phyloP scores from a whole-genome alignment of 2,113 vertebrate genomes.

The Zapornia atra region DNA sequence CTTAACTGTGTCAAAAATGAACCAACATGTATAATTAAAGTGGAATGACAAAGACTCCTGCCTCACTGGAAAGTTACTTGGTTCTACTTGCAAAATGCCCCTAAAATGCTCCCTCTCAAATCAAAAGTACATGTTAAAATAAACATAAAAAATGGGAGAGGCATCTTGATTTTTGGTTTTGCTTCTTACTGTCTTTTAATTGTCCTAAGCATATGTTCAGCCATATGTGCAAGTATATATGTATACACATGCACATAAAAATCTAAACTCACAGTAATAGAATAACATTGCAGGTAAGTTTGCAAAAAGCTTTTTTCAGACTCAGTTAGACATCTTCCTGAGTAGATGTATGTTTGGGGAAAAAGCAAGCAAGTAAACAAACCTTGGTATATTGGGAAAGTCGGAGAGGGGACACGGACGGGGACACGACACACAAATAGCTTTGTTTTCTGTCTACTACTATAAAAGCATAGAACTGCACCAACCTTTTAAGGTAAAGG shows the following conservation, averaged over 20 bases:
- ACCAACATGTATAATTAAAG: background rate
- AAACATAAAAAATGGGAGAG: background rate
- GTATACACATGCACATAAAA: background rate
- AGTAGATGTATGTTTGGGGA: background rate
- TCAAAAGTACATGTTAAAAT: background rate
- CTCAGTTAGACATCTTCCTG: background rate
- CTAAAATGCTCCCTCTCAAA: background rate
- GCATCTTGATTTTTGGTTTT: background rate
- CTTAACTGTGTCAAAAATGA: background rate
- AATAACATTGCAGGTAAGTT: background rate
- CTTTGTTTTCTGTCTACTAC: background rate
- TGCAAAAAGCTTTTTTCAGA: slow-evolving; percentile 4
- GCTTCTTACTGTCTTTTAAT: slow-evolving; percentile 32
- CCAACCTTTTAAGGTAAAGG: background rate
- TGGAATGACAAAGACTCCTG: background rate
- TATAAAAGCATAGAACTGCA: background rate
- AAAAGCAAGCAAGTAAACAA: background rate
- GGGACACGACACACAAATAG: background rate
- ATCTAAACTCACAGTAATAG: background rate
- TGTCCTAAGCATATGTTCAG: slow-evolving; percentile 39
- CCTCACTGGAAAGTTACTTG: background rate
- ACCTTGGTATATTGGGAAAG: background rate
- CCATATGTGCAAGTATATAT: slow-evolving; percentile 1
- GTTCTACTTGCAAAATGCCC: background rate
- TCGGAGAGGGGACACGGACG: too few relatives aligned